These are phyloP conservation scores for Uropetala carovei DNA, from an alignment of 2,888 invertebrate species.

Conservation along the genomic window DNA sequence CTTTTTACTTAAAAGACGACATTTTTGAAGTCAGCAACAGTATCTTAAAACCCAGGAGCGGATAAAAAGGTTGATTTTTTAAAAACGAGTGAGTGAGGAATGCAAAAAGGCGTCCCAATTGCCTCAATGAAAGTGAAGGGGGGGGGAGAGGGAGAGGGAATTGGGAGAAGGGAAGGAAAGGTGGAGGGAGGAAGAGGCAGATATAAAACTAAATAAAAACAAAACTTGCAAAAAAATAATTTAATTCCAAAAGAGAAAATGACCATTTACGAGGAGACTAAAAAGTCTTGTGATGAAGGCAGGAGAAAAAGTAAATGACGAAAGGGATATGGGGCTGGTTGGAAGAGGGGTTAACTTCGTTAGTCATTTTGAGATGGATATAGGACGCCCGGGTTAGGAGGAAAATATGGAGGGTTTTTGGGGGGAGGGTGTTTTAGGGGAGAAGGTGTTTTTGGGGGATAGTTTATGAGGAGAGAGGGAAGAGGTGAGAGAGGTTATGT, in stretches of 20 bases:
- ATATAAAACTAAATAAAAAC: no score
- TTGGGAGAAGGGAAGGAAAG: not conserved
- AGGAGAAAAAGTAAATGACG: not conserved
- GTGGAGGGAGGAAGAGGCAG: not conserved
- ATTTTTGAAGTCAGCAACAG: no score
- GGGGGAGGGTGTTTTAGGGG: not conserved
- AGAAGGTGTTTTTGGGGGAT: not conserved
- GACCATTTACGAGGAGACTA: not conserved
- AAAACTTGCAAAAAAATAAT: not conserved
- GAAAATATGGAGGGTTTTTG: no score
- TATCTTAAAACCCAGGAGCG: no score
- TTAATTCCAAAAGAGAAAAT: conserved; percentile 45
- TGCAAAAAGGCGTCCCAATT: no score
- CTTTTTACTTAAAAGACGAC: no score
- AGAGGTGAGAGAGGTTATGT: no score
- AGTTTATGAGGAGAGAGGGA: not conserved
- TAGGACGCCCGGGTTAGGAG: not conserved
- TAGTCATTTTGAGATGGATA: conserved; percentile 47
- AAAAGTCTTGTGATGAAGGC: conserved; percentile 4
- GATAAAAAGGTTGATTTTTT: no score
- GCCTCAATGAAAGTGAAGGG: no score
- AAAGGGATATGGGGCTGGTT: not conserved
- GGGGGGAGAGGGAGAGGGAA: not conserved
- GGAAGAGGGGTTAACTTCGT: conserved; percentile 26
- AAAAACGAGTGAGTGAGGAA: no score